These are phyloP conservation scores for Lycaon pictus DNA, from an alignment of 2,113 vertebrate genomes.

Conservation along the genomic window DNA sequence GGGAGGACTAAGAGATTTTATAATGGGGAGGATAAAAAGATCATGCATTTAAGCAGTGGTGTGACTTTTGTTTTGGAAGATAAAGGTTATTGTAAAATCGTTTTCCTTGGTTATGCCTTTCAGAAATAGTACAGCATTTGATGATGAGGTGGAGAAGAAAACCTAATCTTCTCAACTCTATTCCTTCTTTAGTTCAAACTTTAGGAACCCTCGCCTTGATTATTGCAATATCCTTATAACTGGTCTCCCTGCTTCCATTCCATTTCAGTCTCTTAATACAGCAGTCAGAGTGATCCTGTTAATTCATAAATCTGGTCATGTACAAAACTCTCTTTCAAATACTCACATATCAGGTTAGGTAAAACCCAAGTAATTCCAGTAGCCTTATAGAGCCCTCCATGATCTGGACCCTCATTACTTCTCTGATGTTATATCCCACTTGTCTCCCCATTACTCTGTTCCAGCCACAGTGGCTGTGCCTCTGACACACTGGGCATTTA, in stretches of 20 bases:
- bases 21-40: neutral
- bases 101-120: conserved; percentile 4
- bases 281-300: neutral
- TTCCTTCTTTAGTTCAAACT: neutral
- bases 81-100: conserved; percentile 38
- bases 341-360: neutral
- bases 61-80: conserved; percentile 23
- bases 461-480: neutral
- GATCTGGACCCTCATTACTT: neutral
- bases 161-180: neutral
- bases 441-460: neutral
- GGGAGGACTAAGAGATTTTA: neutral
- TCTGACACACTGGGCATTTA: neutral
- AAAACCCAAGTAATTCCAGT: neutral
- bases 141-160: neutral
- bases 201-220: neutral
- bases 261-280: neutral
- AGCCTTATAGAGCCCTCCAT: neutral
- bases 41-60: conserved; percentile 3
- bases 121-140: neutral
- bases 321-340: neutral
- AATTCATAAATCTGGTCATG: neutral
- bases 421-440: neutral
- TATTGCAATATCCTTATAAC: neutral
- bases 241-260: neutral